A percentile compares a stretch with the other conserved stretches of the same genome.
Evolutionary conservation across 2,113 vertebrate species (phyloP).

Genomic region (Periophthalmodon schlosseri): DNA sequence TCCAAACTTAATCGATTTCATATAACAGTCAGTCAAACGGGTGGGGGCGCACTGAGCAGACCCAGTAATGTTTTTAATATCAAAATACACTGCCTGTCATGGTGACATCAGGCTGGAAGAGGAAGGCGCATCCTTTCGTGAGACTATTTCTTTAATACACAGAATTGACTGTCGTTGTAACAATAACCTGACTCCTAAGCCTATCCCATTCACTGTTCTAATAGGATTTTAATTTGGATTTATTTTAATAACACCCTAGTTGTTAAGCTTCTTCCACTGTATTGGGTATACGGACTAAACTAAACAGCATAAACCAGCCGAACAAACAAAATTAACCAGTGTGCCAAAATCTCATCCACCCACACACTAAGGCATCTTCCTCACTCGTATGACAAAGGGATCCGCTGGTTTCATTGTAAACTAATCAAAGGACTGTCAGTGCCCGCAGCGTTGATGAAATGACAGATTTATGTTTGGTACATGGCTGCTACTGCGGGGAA

Average conservation of each 20-base stretch:
- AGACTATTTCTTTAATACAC: not conserved
- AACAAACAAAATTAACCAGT: not conserved
- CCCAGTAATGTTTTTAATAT: not conserved
- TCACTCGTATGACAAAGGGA: not conserved
- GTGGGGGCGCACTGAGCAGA: not conserved
- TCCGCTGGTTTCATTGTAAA: not conserved
- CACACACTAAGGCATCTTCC: not conserved
- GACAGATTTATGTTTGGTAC: slow-evolving; percentile 4
- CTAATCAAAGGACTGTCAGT: slow-evolving; percentile 2
- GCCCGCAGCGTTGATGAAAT: slow-evolving; percentile 14
- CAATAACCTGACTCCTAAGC: not conserved
- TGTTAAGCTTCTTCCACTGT: not conserved
- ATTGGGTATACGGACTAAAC: not conserved
- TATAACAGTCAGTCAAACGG: slow-evolving; percentile 6
- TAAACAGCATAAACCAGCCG: not conserved
- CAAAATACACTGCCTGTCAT: not conserved
- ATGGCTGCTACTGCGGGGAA: slow-evolving; percentile 50
- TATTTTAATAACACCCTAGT: not conserved
- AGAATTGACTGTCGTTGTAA: not conserved
- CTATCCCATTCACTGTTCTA: not conserved
- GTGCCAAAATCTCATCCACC: not conserved
- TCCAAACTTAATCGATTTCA: slow-evolving; percentile 27
- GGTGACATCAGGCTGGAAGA: no score
- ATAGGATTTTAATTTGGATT: not conserved
- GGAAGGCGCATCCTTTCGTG: not conserved